Evolutionary conservation across 2,888 invertebrate genomes (phyloP), one percentile per base, ranked within the genome.

Genomic region (Calameuta filiformis): DNA sequence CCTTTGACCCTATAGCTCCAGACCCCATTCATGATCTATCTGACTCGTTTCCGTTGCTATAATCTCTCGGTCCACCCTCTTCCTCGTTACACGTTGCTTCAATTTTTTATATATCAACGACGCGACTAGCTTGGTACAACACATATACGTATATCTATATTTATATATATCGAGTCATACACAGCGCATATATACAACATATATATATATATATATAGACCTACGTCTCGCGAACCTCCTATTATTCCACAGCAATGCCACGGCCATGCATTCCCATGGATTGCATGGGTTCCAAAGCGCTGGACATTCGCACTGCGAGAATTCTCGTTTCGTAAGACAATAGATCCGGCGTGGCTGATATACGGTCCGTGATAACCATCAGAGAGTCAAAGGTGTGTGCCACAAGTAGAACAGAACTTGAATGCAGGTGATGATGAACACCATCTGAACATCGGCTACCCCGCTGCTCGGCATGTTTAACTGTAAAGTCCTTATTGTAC

Each of bases 311-410:
- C 9, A 74, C 75, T 11, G 69, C 73, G 34, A 75, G 74, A 82
- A 82, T 82, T 79, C 78, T 79, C 75, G 78, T 73, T 56, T 73
- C 37, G 73, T 69, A 69, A 79, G 81, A 82, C 82, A 82, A 75
- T n/a, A 23, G n/a, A 69, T 77, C 73, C 75, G 77, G 75, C 81
- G 77, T 82, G 56, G 75, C 76, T 82, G 82, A 79, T 82, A 78
- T 82, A 82, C 79, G 78, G 77, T 37, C 76, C 40, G 33, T 80
- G 82, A 81, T 82, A 82, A 82, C 82, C 81, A 78, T 82, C 82
- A 81, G 77, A 75, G 78, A 81, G 79, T 77, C 40, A 76, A 78
- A 82, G 82, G 78, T 77, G 12, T 15, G 6, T 12, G 76, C 78
- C 56, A 56, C 56, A 56, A 56, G 56, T 56, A 56, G 56, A 56